These are phyloP conservation scores for Jordanella pulchra DNA, from an alignment of 2,797 vertebrate species.

Conservation along the genomic window DNA sequence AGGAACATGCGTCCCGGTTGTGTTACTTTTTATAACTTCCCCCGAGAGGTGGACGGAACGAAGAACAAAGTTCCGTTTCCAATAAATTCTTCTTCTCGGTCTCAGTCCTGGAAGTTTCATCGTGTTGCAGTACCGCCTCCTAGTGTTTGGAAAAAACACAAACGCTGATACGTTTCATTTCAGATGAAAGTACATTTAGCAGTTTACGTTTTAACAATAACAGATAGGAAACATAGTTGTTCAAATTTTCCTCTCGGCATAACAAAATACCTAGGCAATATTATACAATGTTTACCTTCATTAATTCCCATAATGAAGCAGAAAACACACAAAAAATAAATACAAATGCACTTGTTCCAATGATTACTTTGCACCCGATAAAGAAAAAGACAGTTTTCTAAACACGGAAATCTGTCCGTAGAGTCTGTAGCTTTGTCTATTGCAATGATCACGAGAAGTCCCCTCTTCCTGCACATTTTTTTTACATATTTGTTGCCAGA, in stretches of 20 bases:
- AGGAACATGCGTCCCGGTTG: constrained; percentile 30
- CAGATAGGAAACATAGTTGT: background rate
- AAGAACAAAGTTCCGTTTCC: constrained; percentile 2
- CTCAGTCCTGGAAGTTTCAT: no score
- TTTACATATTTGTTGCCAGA: no score
- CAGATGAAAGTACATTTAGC: background rate
- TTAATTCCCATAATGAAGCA: no score
- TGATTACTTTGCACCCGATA: background rate
- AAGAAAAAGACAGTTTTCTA: background rate
- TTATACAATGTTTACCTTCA: no score
- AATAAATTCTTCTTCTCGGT: background rate
- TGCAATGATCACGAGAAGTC: no score
- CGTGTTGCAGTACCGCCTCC: background rate
- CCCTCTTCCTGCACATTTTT: no score
- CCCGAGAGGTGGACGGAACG: constrained; percentile 20
- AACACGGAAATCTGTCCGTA: no score
- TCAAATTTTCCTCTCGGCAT: background rate
- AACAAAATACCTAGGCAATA: no score
- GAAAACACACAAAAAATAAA: background rate
- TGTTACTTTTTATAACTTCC: constrained; percentile 43
- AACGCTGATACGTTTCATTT: background rate
- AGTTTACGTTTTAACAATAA: background rate
- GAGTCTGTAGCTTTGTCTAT: no score
- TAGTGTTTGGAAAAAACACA: background rate
- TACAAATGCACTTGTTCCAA: background rate